Conservation (phyloP, 2,888 invertebrate genomes). For the Nematopogon swammerdamellus region DNA sequence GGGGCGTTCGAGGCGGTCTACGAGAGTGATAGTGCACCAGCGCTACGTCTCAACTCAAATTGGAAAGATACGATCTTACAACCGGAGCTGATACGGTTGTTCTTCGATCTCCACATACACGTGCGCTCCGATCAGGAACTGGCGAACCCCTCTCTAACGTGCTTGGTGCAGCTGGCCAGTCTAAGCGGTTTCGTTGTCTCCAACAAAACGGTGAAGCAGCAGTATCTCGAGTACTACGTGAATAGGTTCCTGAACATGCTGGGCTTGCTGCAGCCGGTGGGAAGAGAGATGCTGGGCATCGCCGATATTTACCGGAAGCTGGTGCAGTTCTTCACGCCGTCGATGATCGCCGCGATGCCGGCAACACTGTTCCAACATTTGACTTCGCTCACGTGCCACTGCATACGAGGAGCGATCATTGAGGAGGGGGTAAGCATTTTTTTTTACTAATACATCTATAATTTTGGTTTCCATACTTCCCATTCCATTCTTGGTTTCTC, state of each 20-base stretch:
- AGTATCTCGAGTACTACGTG: constrained; percentile 45
- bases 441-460: neutral
- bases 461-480: neutral
- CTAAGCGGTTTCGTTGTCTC: constrained; percentile 39
- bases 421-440: constrained; percentile 48
- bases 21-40: constrained; percentile 62
- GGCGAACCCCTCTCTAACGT: constrained; percentile 74
- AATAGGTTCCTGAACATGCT: constrained; percentile 43
- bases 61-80: constrained; percentile 80
- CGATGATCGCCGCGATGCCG: constrained; percentile 38
- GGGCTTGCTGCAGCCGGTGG: constrained; percentile 37
- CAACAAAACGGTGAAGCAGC: constrained; percentile 24
- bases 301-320: constrained; percentile 44
- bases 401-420: constrained; percentile 39
- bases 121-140: constrained; percentile 72
- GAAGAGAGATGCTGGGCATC: constrained; percentile 42
- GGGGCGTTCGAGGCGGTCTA: constrained; percentile 69
- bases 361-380: constrained; percentile 40
- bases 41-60: constrained; percentile 59
- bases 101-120: constrained; percentile 81
- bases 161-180: constrained; percentile 72
- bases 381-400: constrained; percentile 39
- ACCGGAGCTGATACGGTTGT: constrained; percentile 69
- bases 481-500: too few species aligned
- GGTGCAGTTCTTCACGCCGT: constrained; percentile 40